Evolutionary conservation across 2,797 vertebrate species (phyloP).

Genomic region (Alosa sapidissima): DNA sequence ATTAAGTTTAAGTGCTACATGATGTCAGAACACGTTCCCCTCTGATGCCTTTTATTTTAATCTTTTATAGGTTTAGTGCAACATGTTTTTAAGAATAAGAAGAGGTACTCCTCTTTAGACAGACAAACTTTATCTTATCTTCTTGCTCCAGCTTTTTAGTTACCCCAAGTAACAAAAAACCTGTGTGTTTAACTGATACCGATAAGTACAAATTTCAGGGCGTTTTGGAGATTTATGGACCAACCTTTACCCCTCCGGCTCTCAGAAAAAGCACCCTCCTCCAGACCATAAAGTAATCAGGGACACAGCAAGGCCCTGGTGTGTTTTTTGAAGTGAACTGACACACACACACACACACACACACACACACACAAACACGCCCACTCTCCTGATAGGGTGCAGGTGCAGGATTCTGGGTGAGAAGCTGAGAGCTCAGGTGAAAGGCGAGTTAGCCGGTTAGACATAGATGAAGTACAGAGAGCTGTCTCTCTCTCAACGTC

Average conservation of each 20-base stretch:
- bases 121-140: constrained; percentile 58
- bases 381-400: constrained; percentile 7
- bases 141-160: constrained; percentile 36
- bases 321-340: constrained; percentile 36
- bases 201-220: constrained; percentile 67
- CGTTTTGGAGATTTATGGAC: constrained; percentile 71
- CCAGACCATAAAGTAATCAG: constrained; percentile 67
- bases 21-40: too few species aligned
- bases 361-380: not conserved
- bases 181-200: constrained; percentile 55
- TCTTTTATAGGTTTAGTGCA: not conserved
- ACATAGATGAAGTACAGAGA: not conserved
- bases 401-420: constrained; percentile 1
- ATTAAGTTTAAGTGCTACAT: too few species aligned
- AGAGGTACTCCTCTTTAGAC: not conserved
- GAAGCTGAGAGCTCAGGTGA: not conserved
- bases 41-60: not conserved
- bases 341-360: constrained; percentile 17
- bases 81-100: not conserved
- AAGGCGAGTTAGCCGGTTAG: not conserved
- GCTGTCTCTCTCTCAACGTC: not conserved
- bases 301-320: constrained; percentile 48
- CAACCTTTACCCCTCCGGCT: constrained; percentile 65
- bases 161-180: constrained; percentile 41
- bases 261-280: constrained; percentile 51